Evolutionary conservation across 2,888 invertebrate genomes (phyloP), one percentile per base, ranked within the genome.

Genomic region (Trichogramma evanescens): DNA sequence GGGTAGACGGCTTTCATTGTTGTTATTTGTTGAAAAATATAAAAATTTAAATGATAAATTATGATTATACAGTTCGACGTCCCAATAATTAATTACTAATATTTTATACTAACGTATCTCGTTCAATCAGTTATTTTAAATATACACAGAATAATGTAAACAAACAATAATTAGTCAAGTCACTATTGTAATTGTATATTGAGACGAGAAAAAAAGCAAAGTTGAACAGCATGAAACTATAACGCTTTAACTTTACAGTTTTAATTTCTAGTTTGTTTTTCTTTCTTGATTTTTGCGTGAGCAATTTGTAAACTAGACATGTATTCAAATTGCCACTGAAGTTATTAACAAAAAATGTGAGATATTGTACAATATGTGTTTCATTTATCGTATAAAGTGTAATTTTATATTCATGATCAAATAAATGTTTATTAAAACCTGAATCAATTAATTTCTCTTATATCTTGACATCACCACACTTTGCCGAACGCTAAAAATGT

Each of bases 361-460:
- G 72, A 76, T 75, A 76, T 74, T 76, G 76, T 76, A 76, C 71
- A 68, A 74, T 75, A 75, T 66, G 67, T 69, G 69, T 72, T 71
- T 69, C 70, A 71, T 70, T 69, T 72, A 73, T 71, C 68, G 67
- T 69, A 60, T 58, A 71, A 67, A 66, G 71, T 75, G 71, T 73
- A 75, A 74, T 75, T 76, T 76, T 74, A 74, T 75, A 74, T 75
- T 72, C 69, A 63, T 65, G 68, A 68, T 61, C 67, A 69, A 74
- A 74, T 73, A 74, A 72, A 74, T 72, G 69, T 70, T 71, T 67
- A 70, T 67, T 67, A 63, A 67, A 66, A 58, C 46, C 41, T 4
- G 5, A 50, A 7, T 50, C 41, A 40, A 9, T 50, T 50, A 1
- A 2, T 26, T 26, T 26, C 26, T 26, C 26, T 26, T 26, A 26